Evolutionary conservation across 2,888 invertebrate genomes (phyloP).

Genomic region (Clistopyga incitator): DNA sequence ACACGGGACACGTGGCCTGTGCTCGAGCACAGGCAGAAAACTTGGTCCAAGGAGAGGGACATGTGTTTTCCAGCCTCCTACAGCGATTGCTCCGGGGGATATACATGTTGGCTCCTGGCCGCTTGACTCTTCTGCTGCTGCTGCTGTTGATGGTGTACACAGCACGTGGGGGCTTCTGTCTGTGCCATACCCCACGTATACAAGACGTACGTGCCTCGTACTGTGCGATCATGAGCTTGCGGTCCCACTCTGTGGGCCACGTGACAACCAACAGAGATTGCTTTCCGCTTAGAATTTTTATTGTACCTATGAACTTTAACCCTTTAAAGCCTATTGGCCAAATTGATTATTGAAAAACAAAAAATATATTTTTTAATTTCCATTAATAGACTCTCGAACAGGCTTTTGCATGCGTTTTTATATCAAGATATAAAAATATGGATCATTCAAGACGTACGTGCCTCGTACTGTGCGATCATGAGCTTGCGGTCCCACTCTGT

Average conservation of each 20-base stretch:
- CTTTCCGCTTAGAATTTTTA: background rate
- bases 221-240: conserved; percentile 16
- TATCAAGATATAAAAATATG: too few species aligned
- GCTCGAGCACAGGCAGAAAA: conserved; percentile 48
- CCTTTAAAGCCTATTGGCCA: too few species aligned
- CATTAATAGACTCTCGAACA: too few species aligned
- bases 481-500: conserved; percentile 26
- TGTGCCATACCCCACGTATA: conserved; percentile 33
- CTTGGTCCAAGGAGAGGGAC: conserved; percentile 75
- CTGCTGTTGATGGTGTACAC: conserved; percentile 36
- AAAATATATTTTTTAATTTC: too few species aligned
- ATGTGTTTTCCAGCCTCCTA: conserved; percentile 83
- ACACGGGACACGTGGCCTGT: conserved; percentile 81
- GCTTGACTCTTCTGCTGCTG: conserved; percentile 27
- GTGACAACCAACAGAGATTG: conserved; percentile 12
- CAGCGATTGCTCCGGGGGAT: conserved; percentile 77
- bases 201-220: conserved; percentile 17
- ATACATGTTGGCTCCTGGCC: conserved; percentile 33
- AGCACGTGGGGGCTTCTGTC: conserved; percentile 44
- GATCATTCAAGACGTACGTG: conserved; percentile 16
- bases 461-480: conserved; percentile 23
- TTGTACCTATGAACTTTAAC: background rate
- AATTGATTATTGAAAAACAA: too few species aligned
- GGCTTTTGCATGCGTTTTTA: too few species aligned
- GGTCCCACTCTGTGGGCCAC: conserved; percentile 34